These are phyloP conservation scores for Cricetomys ansorgei DNA, from an alignment of 2,113 vertebrate genomes.

Conservation along the genomic window DNA sequence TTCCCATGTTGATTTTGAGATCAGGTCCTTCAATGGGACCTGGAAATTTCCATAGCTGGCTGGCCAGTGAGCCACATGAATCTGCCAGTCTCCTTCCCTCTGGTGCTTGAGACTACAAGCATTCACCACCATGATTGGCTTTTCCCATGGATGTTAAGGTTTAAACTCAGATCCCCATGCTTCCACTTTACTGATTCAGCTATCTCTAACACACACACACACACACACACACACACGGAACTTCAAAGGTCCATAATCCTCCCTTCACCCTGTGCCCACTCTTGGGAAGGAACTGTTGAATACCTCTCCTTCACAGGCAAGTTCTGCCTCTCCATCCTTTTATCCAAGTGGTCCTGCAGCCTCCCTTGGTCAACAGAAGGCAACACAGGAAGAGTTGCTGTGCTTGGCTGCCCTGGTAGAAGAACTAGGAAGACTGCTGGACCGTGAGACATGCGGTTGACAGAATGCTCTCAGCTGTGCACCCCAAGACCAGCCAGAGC, in stretches of 20 bases:
- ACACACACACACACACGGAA: not conserved
- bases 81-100: not conserved
- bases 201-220: not conserved
- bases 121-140: not conserved
- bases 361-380: not conserved
- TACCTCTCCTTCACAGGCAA: not conserved
- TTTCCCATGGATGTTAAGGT: not conserved
- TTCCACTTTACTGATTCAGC: not conserved
- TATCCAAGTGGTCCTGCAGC: not conserved
- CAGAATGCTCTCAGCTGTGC: not conserved
- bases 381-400: not conserved
- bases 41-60: not conserved
- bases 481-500: not conserved
- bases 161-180: not conserved
- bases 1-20: not conserved
- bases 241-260: not conserved
- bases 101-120: not conserved
- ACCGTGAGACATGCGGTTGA: no score
- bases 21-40: not conserved
- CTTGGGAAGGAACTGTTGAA: not conserved
- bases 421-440: not conserved
- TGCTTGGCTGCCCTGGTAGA: not conserved
- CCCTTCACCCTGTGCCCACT: not conserved
- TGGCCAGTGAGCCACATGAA: not conserved
- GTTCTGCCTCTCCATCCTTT: not conserved